Percentiles rank a stretch among this genome's conserved stretches.
These are phyloP conservation scores for Neuroscelio doddi DNA, from an alignment of 2,888 invertebrate genomes.

Conservation along the genomic window DNA sequence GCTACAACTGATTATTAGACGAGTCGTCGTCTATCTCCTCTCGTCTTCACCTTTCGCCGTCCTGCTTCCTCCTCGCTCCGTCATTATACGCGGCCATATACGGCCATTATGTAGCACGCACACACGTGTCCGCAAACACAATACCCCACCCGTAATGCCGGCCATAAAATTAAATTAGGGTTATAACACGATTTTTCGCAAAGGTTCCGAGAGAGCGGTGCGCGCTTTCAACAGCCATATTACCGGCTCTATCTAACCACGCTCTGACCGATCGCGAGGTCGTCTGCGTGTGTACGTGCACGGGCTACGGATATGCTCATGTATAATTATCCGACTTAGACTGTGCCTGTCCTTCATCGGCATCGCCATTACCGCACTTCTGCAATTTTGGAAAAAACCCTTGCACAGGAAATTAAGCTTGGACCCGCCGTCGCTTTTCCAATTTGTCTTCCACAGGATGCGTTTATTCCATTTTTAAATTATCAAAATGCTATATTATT, in stretches of 20 bases:
- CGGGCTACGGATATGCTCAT: constrained; percentile 35
- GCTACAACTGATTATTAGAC: constrained; percentile 72
- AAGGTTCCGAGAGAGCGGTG: constrained; percentile 61
- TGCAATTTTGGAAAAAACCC: constrained; percentile 12
- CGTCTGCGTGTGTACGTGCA: constrained; percentile 33
- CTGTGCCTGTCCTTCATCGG: constrained; percentile 23
- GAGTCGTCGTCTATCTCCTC: constrained; percentile 39
- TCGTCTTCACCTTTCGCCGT: constrained; percentile 34
- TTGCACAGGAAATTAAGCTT: not conserved
- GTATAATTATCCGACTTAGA: constrained; percentile 32
- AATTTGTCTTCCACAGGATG: not conserved
- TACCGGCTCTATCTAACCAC: constrained; percentile 42
- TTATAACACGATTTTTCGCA: constrained; percentile 72
- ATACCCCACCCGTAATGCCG: constrained; percentile 61
- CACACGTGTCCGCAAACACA: no score
- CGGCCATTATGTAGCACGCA: constrained; percentile 28
- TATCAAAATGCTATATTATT: no score
- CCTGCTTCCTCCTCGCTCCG: constrained; percentile 43
- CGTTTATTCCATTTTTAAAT: no score
- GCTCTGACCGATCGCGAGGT: constrained; percentile 16
- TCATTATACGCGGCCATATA: constrained; percentile 61
- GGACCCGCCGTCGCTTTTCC: not conserved
- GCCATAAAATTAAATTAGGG: constrained; percentile 73
- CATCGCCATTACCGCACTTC: constrained; percentile 25
- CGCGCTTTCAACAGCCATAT: constrained; percentile 50